Evolutionary conservation across 2,888 invertebrate genomes (phyloP).

Genomic region (Phyllotreta striolata): DNA sequence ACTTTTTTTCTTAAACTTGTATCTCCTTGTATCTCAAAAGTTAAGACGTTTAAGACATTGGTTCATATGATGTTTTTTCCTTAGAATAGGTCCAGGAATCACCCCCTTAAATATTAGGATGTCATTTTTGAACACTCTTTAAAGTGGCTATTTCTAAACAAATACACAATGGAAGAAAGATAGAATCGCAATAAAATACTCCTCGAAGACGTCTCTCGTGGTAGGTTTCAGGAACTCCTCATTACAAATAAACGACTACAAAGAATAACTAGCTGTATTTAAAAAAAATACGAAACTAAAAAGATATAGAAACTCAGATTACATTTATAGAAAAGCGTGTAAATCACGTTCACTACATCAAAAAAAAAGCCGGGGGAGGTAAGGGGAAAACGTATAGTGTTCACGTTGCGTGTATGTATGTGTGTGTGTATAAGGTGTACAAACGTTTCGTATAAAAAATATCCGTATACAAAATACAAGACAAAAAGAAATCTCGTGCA

Average conservation of each 20-base stretch:
- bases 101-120: too few relatives aligned
- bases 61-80: too few relatives aligned
- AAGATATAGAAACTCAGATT: conserved; percentile 1
- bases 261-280: conserved; percentile 6
- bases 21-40: too few relatives aligned
- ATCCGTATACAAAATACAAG: background rate
- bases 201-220: too few relatives aligned
- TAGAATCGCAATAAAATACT: too few relatives aligned
- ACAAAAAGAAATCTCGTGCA: conserved; percentile 10
- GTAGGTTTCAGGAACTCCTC: background rate
- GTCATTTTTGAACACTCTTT: too few relatives aligned
- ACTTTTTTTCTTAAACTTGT: too few relatives aligned
- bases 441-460: conserved; percentile 14
- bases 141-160: too few relatives aligned
- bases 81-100: too few relatives aligned
- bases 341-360: conserved; percentile 25
- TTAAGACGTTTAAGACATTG: too few relatives aligned
- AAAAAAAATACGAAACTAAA: background rate
- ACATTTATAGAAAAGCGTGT: background rate
- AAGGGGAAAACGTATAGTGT: too few relatives aligned
- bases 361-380: conserved; percentile 9
- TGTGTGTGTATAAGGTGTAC: conserved; percentile 12
- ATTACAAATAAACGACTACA: background rate
- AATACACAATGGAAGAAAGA: too few relatives aligned
- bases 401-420: conserved; percentile 15